Conservation (phyloP, 2,797 vertebrate genomes). For the Clarias pachynema region DNA sequence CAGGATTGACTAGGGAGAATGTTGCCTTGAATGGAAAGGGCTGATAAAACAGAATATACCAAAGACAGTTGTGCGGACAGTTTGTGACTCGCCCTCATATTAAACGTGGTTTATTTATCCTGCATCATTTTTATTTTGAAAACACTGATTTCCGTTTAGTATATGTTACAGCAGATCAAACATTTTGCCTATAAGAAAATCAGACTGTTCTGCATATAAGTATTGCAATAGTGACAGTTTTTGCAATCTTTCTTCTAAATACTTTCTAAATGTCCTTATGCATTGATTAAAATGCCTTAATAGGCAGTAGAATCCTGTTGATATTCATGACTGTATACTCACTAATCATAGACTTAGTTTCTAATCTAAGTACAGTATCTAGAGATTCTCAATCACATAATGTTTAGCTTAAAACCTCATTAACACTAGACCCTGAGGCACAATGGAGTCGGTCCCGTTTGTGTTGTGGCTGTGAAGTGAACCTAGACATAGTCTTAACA, state of each 20-base stretch:
- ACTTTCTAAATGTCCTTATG: constrained; percentile 16
- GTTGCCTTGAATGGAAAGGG: no score
- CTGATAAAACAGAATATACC: no score
- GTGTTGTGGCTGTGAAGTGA: neutral
- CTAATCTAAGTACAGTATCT: neutral
- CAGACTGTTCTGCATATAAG: neutral
- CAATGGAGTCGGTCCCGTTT: neutral
- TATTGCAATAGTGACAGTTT: neutral
- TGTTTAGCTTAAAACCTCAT: neutral
- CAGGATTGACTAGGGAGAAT: no score
- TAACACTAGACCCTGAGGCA: neutral
- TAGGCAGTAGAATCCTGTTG: constrained; percentile 6
- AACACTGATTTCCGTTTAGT: neutral
- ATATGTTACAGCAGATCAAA: neutral
- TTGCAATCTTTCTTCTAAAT: constrained; percentile 11
- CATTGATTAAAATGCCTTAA: constrained; percentile 20
- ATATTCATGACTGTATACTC: constrained; percentile 10
- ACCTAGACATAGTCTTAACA: neutral
- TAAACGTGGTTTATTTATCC: neutral
- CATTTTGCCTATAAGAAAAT: neutral
- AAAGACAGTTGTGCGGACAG: no score
- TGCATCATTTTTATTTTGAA: neutral
- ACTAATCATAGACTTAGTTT: neutral
- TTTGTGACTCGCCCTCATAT: neutral
- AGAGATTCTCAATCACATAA: neutral